Conservation (phyloP, 2,113 vertebrate genomes). For the Percopsis transmontana region DNA sequence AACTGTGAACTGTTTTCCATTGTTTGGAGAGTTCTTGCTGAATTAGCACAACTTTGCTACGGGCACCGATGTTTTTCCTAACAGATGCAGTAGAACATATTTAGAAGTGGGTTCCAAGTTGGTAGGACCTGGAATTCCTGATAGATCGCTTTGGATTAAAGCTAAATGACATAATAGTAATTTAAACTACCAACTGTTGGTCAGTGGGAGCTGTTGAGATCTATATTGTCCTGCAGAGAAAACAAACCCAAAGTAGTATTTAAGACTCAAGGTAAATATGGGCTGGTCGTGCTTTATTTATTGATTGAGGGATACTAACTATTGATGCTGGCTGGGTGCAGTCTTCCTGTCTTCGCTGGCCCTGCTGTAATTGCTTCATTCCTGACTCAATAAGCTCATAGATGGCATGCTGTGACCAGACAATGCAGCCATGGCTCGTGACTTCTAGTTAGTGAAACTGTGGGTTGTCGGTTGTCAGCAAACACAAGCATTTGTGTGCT, state of each 20-base stretch:
- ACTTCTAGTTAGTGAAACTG: neutral
- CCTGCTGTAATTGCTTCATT: neutral
- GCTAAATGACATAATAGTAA: no score
- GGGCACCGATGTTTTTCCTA: no score
- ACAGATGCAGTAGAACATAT: no score
- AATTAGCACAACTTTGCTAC: no score
- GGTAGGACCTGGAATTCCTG: no score
- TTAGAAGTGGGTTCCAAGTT: no score
- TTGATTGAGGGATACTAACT: slow-evolving; percentile 18
- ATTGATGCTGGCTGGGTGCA: slow-evolving; percentile 1
- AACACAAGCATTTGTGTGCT: neutral
- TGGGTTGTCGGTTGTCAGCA: neutral
- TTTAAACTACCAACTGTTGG: no score
- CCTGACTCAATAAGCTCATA: neutral
- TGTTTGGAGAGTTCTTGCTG: no score
- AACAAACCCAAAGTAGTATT: slow-evolving; percentile 7
- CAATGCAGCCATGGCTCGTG: no score
- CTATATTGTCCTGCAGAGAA: slow-evolving; percentile 16
- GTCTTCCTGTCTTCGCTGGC: neutral
- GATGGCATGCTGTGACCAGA: no score
- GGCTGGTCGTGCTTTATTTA: slow-evolving; percentile 23
- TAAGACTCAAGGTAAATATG: slow-evolving; percentile 17
- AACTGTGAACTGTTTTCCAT: no score
- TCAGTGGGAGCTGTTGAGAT: slow-evolving; percentile 24
- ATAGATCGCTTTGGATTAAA: no score